These are phyloP conservation scores for Drosophila orena DNA, from an alignment of 1,140 invertebrate genomes.

Conservation along the genomic window DNA sequence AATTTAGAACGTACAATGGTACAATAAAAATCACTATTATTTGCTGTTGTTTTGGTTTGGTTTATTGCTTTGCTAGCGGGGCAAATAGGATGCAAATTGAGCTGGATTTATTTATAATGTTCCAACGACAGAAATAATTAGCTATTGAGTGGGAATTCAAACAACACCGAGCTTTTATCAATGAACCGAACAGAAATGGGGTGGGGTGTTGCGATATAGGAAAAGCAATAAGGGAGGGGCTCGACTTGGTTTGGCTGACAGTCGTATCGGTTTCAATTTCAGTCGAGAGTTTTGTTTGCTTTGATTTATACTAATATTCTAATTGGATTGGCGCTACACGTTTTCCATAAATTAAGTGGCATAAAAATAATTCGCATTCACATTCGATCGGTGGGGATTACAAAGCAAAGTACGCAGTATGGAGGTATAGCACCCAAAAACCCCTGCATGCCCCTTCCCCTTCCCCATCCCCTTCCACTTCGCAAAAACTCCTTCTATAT, in stretches of 20 bases:
- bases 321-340: conserved; percentile 70
- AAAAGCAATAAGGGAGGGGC: conserved; percentile 32
- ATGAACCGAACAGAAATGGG: conserved; percentile 39
- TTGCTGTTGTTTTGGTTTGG: conserved; percentile 28
- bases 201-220: background rate
- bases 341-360: conserved; percentile 70
- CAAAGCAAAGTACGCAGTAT: conserved; percentile 18
- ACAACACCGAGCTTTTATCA: conserved; percentile 60
- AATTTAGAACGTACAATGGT: conserved; percentile 11
- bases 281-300: conserved; percentile 4
- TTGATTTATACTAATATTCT: conserved; percentile 51
- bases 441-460: conserved; percentile 2
- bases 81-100: conserved; percentile 37
- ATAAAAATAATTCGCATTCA: conserved; percentile 61
- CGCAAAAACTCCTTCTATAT: conserved; percentile 20
- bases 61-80: conserved; percentile 3
- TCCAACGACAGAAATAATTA: conserved; percentile 47
- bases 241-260: conserved; percentile 15
- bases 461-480: background rate
- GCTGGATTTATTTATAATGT: conserved; percentile 56
- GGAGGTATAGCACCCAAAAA: background rate
- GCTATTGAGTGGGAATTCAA: conserved; percentile 34
- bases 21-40: conserved; percentile 14
- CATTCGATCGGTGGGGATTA: conserved; percentile 45
- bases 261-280: conserved; percentile 19